Evolutionary conservation across 2,113 vertebrate genomes (phyloP).

Genomic region (Podarcis raffonei): DNA sequence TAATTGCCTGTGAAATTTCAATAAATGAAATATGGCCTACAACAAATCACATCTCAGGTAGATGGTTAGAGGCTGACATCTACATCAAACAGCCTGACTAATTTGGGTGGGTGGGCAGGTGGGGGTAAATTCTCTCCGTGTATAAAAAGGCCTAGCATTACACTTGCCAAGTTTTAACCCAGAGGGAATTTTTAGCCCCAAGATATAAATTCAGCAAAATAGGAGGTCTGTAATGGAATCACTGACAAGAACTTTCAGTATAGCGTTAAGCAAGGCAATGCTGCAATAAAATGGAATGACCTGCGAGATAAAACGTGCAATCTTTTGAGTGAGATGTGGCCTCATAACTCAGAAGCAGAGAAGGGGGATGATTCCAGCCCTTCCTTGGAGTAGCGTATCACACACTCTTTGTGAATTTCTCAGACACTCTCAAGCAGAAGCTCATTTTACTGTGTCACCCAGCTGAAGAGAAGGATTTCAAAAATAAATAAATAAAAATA

Average conservation of each 20-base stretch:
- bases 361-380: constrained; percentile 37
- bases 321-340: constrained; percentile 72
- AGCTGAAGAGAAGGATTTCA: constrained; percentile 49
- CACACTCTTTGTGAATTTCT: constrained; percentile 57
- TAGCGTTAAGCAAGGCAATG: constrained; percentile 56
- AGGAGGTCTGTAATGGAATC: constrained; percentile 65
- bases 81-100: constrained; percentile 39
- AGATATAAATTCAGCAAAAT: constrained; percentile 74
- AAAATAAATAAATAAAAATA: background rate
- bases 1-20: constrained; percentile 23
- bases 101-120: background rate
- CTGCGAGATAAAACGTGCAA: constrained; percentile 67
- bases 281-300: constrained; percentile 65
- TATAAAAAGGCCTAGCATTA: constrained; percentile 49
- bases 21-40: constrained; percentile 45
- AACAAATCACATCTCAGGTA: constrained; percentile 42
- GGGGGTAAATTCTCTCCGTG: constrained; percentile 2
- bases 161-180: constrained; percentile 63
- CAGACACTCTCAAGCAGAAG: constrained; percentile 51
- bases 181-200: constrained; percentile 62
- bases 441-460: constrained; percentile 50
- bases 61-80: background rate
- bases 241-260: constrained; percentile 65
- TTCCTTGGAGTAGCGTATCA: constrained; percentile 37
- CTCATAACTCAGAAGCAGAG: constrained; percentile 61